Percentiles rank a stretch among this genome's conserved stretches.
These are phyloP conservation scores for Rhamphomyia laevipes DNA, from an alignment of 2,888 invertebrate species.

Conservation along the genomic window DNA sequence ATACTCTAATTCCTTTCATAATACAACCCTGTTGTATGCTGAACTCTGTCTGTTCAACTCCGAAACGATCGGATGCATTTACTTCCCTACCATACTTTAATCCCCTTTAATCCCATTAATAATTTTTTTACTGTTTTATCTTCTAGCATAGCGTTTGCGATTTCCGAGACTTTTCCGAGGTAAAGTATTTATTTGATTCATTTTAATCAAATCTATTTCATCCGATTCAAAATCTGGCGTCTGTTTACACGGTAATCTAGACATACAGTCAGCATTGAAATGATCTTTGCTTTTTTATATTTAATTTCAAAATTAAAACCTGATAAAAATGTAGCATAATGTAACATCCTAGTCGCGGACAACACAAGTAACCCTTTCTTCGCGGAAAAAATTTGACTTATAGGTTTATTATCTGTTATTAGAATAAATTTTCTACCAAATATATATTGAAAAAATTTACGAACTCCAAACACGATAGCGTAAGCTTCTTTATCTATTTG, in stretches of 20 bases:
- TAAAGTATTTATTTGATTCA: neutral
- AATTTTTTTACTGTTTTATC: neutral
- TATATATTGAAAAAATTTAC: slow-evolving; percentile 31
- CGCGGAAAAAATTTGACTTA: slow-evolving; percentile 20
- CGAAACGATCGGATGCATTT: no score
- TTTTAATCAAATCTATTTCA: neutral
- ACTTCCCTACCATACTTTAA: no score
- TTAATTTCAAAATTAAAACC: slow-evolving; percentile 16
- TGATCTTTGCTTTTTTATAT: slow-evolving; percentile 11
- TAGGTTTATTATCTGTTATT: slow-evolving; percentile 27
- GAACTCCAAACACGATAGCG: slow-evolving; percentile 27
- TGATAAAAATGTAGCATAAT: slow-evolving; percentile 10
- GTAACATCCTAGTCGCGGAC: slow-evolving; percentile 16
- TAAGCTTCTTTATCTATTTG: slow-evolving; percentile 24
- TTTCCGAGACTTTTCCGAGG: neutral
- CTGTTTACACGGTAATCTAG: slow-evolving; percentile 9
- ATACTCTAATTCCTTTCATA: no score
- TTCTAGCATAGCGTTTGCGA: neutral
- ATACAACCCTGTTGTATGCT: no score
- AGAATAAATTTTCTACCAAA: slow-evolving; percentile 28
- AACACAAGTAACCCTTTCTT: slow-evolving; percentile 20
- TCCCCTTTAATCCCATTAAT: neutral
- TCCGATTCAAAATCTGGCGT: neutral
- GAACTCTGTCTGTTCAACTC: no score
- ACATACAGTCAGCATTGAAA: slow-evolving; percentile 17